Conservation (phyloP, 2,113 vertebrate genomes). For the Elephas maximus region DNA sequence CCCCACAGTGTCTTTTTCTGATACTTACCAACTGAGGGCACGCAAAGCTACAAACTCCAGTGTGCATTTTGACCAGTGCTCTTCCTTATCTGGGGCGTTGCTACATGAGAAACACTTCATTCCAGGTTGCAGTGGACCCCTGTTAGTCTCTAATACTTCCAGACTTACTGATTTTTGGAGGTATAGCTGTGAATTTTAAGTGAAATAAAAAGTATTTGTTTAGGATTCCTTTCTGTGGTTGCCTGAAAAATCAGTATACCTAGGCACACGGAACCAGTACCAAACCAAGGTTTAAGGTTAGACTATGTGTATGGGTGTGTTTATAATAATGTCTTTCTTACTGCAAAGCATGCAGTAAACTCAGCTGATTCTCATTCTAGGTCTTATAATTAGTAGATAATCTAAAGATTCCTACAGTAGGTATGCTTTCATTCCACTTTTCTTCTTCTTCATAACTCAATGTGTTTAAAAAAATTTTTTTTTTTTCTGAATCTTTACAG, state of each 20-base stretch:
- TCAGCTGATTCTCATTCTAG: background rate
- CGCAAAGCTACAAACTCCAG: background rate
- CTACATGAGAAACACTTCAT: background rate
- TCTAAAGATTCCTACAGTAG: background rate
- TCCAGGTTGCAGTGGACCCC: background rate
- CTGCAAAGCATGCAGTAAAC: background rate
- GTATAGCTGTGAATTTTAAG: background rate
- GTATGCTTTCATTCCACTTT: background rate
- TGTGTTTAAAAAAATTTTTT: background rate
- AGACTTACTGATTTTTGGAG: background rate
- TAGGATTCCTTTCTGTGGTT: background rate
- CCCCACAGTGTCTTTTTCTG: background rate
- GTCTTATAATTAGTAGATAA: background rate
- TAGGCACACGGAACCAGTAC: background rate
- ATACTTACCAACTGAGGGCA: background rate
- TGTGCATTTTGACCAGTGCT: background rate
- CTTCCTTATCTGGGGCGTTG: background rate
- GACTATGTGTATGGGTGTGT: background rate
- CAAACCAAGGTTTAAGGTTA: background rate
- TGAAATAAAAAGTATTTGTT: background rate
- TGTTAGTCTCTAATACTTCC: background rate
- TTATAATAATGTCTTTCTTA: background rate
- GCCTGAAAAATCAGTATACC: background rate
- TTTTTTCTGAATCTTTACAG: background rate
- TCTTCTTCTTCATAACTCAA: background rate